Conservation (phyloP, 2,113 vertebrate genomes). For the Empidonax traillii region DNA sequence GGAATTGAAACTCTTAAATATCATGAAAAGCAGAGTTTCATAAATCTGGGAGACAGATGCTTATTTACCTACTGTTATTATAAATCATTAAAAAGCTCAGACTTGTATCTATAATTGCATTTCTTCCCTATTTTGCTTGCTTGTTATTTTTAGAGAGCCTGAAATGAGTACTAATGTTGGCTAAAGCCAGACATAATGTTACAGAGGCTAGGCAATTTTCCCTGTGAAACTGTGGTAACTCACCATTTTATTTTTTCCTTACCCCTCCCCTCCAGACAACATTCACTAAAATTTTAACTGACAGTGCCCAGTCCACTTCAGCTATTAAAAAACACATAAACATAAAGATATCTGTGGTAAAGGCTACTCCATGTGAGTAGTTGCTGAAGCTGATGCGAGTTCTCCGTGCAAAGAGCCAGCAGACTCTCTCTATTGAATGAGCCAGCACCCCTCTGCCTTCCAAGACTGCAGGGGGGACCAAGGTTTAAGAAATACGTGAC, state of each 20-base stretch:
- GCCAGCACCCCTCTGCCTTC: conserved; percentile 14
- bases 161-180: neutral
- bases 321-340: neutral
- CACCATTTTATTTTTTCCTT: neutral
- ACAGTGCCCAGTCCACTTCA: neutral
- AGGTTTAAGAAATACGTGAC: neutral
- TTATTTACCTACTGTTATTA: conserved; percentile 21
- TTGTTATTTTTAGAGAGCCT: conserved; percentile 1
- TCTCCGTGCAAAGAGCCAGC: neutral
- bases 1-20: neutral
- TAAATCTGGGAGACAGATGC: neutral
- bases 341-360: neutral
- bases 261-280: neutral
- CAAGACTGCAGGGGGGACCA: neutral
- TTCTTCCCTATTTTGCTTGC: neutral
- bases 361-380: neutral
- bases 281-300: neutral
- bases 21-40: neutral
- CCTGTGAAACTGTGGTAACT: neutral
- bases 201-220: neutral
- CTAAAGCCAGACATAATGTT: neutral
- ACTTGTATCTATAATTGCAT: neutral
- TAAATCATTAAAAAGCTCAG: neutral
- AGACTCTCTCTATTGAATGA: neutral
- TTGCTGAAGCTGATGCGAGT: neutral